A percentile compares a stretch with the other conserved stretches of the same genome.
These are phyloP conservation scores for Halocynthia roretzi DNA, from an alignment of 23 tunicate genomes.

Conservation along the genomic window DNA sequence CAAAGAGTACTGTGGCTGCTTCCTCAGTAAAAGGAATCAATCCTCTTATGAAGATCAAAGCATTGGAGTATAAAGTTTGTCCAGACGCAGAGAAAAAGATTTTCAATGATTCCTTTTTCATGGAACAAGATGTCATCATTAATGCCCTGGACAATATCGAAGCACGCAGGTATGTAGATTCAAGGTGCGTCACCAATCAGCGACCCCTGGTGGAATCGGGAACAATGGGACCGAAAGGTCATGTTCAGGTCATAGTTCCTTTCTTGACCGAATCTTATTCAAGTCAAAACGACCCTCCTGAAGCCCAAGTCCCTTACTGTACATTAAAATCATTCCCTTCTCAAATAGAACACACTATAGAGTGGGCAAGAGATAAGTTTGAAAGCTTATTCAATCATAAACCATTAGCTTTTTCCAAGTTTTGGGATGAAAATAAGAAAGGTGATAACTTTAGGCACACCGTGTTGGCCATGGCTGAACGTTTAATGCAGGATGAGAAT, in stretches of 20 bases:
- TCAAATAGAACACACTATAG: conserved; percentile 18
- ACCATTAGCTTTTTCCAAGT: conserved; percentile 4
- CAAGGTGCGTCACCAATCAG: conserved; percentile 19
- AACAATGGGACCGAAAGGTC: conserved; percentile 31
- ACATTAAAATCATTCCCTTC: conserved; percentile 20
- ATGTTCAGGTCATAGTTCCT: conserved; percentile 15
- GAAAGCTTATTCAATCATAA: conserved; percentile 12
- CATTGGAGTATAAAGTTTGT: conserved; percentile 14
- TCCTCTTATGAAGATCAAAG: not conserved
- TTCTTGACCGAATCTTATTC: conserved; percentile 12
- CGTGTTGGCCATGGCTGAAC: not conserved
- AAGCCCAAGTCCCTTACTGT: conserved; percentile 15
- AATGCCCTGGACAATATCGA: conserved; percentile 17
- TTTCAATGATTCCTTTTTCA: conserved; percentile 12
- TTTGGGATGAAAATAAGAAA: conserved; percentile 4
- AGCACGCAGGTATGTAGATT: conserved; percentile 22
- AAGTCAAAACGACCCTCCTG: conserved; percentile 12
- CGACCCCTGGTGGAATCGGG: conserved; percentile 20
- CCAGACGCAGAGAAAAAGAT: conserved; percentile 8
- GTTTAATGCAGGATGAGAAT: conserved; percentile 3
- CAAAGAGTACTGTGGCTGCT: conserved; percentile 10
- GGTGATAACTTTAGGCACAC: not conserved
- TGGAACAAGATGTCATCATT: conserved; percentile 1
- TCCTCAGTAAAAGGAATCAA: conserved; percentile 2
- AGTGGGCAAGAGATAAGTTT: conserved; percentile 30